phyloP scores from a whole-genome alignment of 2,113 vertebrate species.

The Picathartes gymnocephalus region DNA sequence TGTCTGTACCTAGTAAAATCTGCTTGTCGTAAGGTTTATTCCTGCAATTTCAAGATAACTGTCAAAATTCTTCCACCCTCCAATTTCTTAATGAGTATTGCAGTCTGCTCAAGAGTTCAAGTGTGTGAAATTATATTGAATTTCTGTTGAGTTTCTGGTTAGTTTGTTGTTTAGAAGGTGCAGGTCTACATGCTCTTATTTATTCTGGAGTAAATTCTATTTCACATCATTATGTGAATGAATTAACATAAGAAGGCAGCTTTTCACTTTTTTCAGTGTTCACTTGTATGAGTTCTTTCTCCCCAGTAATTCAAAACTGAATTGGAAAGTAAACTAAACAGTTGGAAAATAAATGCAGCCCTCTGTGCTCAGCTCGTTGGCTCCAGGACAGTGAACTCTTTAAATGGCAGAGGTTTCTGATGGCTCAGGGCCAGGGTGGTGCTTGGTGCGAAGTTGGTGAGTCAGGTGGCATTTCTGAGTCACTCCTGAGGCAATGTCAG shows the following conservation, averaged over 20 bases:
- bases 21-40: not conserved
- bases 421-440: not conserved
- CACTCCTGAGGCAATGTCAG: not conserved
- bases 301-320: not conserved
- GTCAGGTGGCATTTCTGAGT: constrained; percentile 27
- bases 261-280: not conserved
- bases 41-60: not conserved
- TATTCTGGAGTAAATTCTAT: not conserved
- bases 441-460: not conserved
- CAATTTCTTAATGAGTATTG: not conserved
- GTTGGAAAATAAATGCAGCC: not conserved
- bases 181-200: not conserved
- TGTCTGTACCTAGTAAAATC: not conserved
- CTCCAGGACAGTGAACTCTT: not conserved
- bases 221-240: not conserved
- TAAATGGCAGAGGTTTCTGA: not conserved
- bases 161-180: not conserved
- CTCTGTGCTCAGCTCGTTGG: not conserved
- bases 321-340: not conserved
- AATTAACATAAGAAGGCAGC: not conserved
- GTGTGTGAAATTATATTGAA: not conserved
- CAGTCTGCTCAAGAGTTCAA: not conserved
- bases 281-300: not conserved
- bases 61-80: not conserved
- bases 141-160: not conserved